Percentiles rank a stretch among this genome's conserved stretches.
phyloP scores from a whole-genome alignment of 2,888 invertebrate species.

The Steromphala cineraria region DNA sequence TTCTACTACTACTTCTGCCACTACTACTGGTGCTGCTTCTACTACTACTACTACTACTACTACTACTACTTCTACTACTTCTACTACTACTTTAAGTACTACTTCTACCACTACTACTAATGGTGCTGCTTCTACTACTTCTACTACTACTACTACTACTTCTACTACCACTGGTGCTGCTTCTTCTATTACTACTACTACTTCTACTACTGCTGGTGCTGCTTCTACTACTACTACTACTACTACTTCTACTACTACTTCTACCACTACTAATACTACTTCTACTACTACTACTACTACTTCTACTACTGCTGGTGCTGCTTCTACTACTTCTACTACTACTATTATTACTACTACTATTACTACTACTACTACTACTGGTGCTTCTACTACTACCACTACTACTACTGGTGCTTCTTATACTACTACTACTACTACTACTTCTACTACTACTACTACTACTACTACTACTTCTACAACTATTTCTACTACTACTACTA shows the following conservation, averaged over 20 bases:
- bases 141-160: conserved; percentile 6
- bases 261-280: too few relatives aligned
- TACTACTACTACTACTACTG: background rate
- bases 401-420: background rate
- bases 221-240: background rate
- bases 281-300: background rate
- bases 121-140: conserved; percentile 5
- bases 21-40: conserved; percentile 12
- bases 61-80: conserved; percentile 16
- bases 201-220: background rate
- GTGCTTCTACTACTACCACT: background rate
- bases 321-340: background rate
- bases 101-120: conserved; percentile 16
- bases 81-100: conserved; percentile 8
- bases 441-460: background rate
- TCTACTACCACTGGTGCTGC: background rate
- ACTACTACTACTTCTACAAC: background rate
- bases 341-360: background rate
- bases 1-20: background rate
- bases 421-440: background rate
- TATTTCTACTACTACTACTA: background rate
- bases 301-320: background rate
- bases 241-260: too few relatives aligned
- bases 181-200: background rate
- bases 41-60: conserved; percentile 11